These are phyloP conservation scores for Origma solitaria DNA, from an alignment of 2,113 vertebrate genomes.

Conservation along the genomic window DNA sequence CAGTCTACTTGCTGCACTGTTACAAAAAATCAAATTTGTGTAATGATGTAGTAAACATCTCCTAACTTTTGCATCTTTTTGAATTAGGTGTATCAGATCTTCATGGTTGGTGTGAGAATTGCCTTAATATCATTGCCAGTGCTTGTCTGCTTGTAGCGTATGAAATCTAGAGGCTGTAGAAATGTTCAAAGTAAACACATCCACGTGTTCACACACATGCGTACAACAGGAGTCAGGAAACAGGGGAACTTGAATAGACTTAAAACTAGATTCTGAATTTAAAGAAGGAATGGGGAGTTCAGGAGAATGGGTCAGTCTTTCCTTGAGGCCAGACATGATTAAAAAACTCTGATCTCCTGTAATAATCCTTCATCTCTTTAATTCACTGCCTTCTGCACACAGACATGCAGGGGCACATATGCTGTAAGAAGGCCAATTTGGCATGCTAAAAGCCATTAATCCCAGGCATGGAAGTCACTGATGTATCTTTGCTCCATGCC, in stretches of 20 bases:
- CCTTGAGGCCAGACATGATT: not conserved
- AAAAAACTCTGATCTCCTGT: slow-evolving; percentile 1
- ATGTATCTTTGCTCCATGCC: not conserved
- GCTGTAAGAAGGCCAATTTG: slow-evolving; percentile 2
- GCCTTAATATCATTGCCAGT: not conserved
- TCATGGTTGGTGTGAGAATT: not conserved
- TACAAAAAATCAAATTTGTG: not conserved
- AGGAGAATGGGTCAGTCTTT: not conserved
- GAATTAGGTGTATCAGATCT: not conserved
- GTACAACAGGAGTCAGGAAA: not conserved
- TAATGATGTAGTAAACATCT: not conserved
- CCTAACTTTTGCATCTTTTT: not conserved
- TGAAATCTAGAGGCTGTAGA: not conserved
- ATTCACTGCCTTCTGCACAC: not conserved
- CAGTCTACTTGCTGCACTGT: not conserved
- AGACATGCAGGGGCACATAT: not conserved
- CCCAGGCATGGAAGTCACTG: not conserved
- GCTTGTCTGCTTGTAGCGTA: not conserved
- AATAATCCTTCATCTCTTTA: slow-evolving; percentile 7
- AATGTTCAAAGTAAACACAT: not conserved
- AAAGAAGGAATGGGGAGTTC: not conserved
- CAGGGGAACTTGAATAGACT: not conserved
- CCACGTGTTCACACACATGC: not conserved
- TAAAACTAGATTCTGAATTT: not conserved
- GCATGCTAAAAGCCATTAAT: not conserved